phyloP scores from a whole-genome alignment of 2,113 vertebrate genomes.

The Oryctolagus cuniculus region DNA sequence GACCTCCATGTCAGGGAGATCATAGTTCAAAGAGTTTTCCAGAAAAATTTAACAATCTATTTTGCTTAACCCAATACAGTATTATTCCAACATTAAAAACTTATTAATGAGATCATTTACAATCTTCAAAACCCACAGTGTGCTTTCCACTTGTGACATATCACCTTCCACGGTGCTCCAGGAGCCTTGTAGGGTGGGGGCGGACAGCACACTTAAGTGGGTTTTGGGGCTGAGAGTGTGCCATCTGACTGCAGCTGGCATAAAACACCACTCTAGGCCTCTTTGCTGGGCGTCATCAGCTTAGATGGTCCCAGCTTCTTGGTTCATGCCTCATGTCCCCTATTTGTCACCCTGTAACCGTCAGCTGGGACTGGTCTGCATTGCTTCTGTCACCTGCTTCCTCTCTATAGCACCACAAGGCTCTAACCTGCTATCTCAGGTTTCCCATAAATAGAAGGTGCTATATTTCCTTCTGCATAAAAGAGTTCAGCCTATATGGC shows the following conservation, averaged over 20 bases:
- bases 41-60: background rate
- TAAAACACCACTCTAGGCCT: background rate
- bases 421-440: constrained; percentile 74
- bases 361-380: background rate
- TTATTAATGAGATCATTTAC: background rate
- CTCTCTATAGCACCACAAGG: constrained; percentile 56
- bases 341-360: background rate
- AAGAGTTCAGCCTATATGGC: constrained; percentile 69
- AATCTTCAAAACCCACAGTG: background rate
- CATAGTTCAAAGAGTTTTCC: background rate
- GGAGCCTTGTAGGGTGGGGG: background rate
- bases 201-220: background rate
- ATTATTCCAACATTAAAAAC: constrained; percentile 2
- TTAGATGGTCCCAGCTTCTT: background rate
- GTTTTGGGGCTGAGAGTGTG: background rate
- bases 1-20: background rate
- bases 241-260: background rate
- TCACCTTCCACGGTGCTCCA: background rate
- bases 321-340: background rate
- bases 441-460: constrained; percentile 81
- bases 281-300: background rate
- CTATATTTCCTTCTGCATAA: constrained; percentile 73
- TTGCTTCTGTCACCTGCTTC: constrained; percentile 50
- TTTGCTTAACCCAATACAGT: background rate
- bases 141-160: background rate